Evolutionary conservation across 2,797 vertebrate species (phyloP).

Genomic region (Notamacropus eugenii): DNA sequence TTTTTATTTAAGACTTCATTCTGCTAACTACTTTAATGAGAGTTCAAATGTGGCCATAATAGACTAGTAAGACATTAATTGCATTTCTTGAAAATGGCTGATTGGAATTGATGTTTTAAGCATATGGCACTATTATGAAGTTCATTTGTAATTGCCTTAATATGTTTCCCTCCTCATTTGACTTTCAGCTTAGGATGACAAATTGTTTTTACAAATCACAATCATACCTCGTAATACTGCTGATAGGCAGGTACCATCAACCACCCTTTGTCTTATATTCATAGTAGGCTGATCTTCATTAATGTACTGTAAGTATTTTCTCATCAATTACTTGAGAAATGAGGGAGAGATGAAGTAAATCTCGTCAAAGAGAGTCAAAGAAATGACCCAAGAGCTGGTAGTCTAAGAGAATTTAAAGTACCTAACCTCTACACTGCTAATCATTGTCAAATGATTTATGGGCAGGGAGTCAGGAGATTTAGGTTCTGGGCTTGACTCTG

Average conservation of each 20-base stretch:
- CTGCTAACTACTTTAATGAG: conserved; percentile 59
- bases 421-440: background rate
- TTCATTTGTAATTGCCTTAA: conserved; percentile 21
- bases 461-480: background rate
- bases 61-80: conserved; percentile 38
- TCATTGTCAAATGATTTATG: conserved; percentile 1
- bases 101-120: conserved; percentile 48
- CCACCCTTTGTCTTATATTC: conserved; percentile 11
- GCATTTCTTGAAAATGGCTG: conserved; percentile 57
- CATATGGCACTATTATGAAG: conserved; percentile 38
- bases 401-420: background rate
- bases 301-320: conserved; percentile 3
- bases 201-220: conserved; percentile 39
- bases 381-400: background rate
- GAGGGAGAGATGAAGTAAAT: background rate
- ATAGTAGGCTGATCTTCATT: background rate
- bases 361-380: background rate
- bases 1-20: conserved; percentile 68
- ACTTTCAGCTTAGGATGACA: conserved; percentile 52
- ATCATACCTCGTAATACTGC: conserved; percentile 22
- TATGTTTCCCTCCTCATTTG: conserved; percentile 41
- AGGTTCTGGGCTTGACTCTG: background rate
- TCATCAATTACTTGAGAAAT: background rate
- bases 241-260: background rate
- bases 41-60: conserved; percentile 33